A percentile compares a stretch with the other conserved stretches of the same genome.
phyloP scores from a whole-genome alignment of 2,113 vertebrate species.

The Heliornis fulica region DNA sequence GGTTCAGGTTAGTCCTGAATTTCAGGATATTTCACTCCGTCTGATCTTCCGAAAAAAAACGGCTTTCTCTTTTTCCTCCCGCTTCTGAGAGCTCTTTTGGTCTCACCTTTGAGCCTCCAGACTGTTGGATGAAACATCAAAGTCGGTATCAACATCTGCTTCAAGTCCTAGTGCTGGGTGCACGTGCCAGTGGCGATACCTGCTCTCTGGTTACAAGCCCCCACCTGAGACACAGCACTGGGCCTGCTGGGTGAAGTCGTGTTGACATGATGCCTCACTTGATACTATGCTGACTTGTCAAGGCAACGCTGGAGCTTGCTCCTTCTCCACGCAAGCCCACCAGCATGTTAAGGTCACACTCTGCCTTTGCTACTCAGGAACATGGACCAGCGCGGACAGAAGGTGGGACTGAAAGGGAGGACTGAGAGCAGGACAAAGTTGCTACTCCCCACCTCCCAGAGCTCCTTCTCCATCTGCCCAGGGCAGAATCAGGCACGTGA shows the following conservation, averaged over 20 bases:
- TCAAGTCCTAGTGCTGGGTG: fast-evolving
- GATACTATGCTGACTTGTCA: constrained; percentile 40
- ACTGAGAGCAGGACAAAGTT: not conserved
- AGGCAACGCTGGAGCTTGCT: constrained; percentile 8
- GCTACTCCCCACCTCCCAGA: not conserved
- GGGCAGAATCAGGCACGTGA: fast-evolving
- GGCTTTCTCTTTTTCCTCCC: constrained; percentile 28
- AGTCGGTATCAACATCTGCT: constrained; percentile 38
- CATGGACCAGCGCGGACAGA: fast-evolving
- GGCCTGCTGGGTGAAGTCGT: not conserved
- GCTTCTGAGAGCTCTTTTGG: constrained; percentile 25
- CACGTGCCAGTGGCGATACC: not conserved
- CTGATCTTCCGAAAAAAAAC: constrained; percentile 25
- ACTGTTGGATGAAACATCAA: constrained; percentile 57
- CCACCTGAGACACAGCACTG: fast-evolving
- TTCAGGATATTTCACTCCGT: not conserved
- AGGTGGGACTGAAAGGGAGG: not conserved
- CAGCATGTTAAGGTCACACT: not conserved
- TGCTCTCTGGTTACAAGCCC: constrained; percentile 3
- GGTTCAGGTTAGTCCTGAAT: constrained; percentile 50
- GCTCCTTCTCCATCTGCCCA: not conserved
- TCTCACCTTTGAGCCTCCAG: constrained; percentile 17
- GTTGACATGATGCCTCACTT: not conserved
- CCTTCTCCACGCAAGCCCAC: not conserved
- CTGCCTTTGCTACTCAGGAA: not conserved